Evolutionary conservation across 2,888 invertebrate genomes (phyloP), one percentile per base, ranked within the genome.

Genomic region (Ferdinandea cuprea): DNA sequence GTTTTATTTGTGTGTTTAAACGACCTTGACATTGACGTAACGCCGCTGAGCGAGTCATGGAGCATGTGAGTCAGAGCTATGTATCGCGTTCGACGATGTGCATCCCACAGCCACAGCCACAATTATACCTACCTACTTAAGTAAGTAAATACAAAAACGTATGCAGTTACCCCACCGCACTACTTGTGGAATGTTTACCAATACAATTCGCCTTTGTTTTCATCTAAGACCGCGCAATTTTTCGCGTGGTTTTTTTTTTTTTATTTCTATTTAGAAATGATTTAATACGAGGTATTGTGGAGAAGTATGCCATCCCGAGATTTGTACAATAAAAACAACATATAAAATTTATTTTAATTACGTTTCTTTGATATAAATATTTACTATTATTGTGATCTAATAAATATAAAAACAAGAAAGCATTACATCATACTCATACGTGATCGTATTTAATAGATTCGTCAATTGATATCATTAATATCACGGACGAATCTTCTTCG

Each of bases 11-110:
- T 44, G 61, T 58, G 32, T 63, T 21, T 7, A 63, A 74, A 50
- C 52, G 78, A 46, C 83, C 83, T 83, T 83, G 83, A 83, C 83
- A 78, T 68, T 83, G 83, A 83, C 78, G 83, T 78, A 52, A 83
- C 63, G 66, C 68, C 66, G 73, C 46, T 46, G 52, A 68, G 63
- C 74, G 52, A 68, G 63, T 69, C 44, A 11, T 63, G 32, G 32
- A 37, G 59, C 3, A 50, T 74, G 40, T 83, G 71, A 83, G 61
- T 77, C 77, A 83, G 71, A 72, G 56, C 21, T n/a, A n/a, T n/a
- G n/a, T n/a, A n/a, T n/a, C 71, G 7, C 17, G 72, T 68, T 54
- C 78, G 73, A 63, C 78, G 72, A 37, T 66, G 71, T 66, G 77
- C 77, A 81, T 77, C 81, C 52, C 61, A 71, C 46, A 48, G 15